phyloP scores from a whole-genome alignment of 2,888 invertebrate genomes.

The Baccha elongata region DNA sequence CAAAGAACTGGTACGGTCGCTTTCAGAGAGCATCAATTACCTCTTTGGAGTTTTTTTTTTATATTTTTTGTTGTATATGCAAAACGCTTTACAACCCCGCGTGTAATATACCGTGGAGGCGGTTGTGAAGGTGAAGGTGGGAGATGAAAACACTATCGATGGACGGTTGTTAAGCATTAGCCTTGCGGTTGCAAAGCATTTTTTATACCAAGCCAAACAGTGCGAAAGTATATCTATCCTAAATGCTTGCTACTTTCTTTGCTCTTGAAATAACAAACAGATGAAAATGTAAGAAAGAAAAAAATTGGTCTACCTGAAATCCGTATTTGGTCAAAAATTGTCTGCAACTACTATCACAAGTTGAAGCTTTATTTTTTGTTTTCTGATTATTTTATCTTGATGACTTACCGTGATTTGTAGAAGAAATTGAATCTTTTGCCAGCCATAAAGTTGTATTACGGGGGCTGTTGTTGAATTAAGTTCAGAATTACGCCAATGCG shows the following conservation, averaged over 20 bases:
- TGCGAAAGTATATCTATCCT: constrained; percentile 69
- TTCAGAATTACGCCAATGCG: constrained; percentile 52
- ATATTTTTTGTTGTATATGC: constrained; percentile 49
- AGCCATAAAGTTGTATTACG: constrained; percentile 28
- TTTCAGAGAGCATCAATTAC: constrained; percentile 73
- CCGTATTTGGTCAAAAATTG: constrained; percentile 72
- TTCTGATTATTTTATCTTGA: constrained; percentile 47
- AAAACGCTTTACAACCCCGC: constrained; percentile 45
- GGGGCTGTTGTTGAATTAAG: constrained; percentile 54
- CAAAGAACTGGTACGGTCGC: constrained; percentile 71
- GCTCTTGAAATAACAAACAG: constrained; percentile 58
- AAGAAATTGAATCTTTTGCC: constrained; percentile 71
- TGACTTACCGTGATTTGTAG: constrained; percentile 70
- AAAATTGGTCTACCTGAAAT: constrained; percentile 62
- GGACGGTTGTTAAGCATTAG: constrained; percentile 67
- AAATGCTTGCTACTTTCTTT: constrained; percentile 71
- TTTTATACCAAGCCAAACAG: constrained; percentile 22
- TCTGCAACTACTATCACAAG: constrained; percentile 60
- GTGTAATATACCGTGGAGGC: constrained; percentile 43
- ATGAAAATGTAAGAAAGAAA: constrained; percentile 7
- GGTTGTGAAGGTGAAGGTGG: constrained; percentile 57
- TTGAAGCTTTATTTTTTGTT: constrained; percentile 7
- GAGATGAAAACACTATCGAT: constrained; percentile 57
- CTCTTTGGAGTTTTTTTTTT: not conserved
- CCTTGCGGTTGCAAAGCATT: constrained; percentile 62